A percentile compares a stretch with the other conserved stretches of the same genome.
These are phyloP conservation scores for Esox niger DNA, from an alignment of 2,113 vertebrate species.

Conservation along the genomic window DNA sequence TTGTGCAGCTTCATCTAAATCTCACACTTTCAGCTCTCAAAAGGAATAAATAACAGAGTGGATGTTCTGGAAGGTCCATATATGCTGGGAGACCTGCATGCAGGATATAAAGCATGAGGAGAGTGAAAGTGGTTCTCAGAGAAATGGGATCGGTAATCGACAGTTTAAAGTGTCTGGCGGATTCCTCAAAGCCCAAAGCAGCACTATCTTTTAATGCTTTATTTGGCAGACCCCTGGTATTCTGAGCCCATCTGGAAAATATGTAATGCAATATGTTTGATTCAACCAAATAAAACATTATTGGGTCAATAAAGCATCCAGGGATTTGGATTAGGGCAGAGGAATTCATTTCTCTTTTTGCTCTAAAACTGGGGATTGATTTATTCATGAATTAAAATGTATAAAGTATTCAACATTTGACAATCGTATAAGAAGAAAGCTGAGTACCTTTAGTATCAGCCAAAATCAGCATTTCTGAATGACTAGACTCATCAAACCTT, in stretches of 20 bases:
- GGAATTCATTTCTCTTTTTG: not conserved
- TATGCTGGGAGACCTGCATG: no score
- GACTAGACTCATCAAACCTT: no score
- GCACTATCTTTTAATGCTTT: slow-evolving; percentile 24
- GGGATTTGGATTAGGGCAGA: slow-evolving; percentile 17
- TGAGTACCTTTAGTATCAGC: not conserved
- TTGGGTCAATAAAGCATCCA: slow-evolving; percentile 22
- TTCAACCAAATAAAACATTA: slow-evolving; percentile 19
- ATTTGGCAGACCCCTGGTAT: slow-evolving; percentile 11
- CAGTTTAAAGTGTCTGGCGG: slow-evolving; percentile 7
- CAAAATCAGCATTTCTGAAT: slow-evolving; percentile 11
- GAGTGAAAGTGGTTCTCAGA: no score
- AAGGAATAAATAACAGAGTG: slow-evolving; percentile 1
- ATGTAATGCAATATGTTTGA: slow-evolving; percentile 23
- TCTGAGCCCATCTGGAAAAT: not conserved
- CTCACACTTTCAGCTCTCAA: not conserved
- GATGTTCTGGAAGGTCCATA: no score
- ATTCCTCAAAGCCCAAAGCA: slow-evolving; percentile 21
- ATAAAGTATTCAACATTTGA: not conserved
- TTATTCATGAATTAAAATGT: not conserved
- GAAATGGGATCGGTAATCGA: slow-evolving; percentile 20
- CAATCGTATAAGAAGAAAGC: not conserved
- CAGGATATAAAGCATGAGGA: no score
- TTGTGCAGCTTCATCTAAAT: not conserved
- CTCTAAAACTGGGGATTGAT: not conserved